Evolutionary conservation across 2,888 invertebrate genomes (phyloP), one percentile per base, ranked within the genome.

Genomic region (Rhagium mordax): DNA sequence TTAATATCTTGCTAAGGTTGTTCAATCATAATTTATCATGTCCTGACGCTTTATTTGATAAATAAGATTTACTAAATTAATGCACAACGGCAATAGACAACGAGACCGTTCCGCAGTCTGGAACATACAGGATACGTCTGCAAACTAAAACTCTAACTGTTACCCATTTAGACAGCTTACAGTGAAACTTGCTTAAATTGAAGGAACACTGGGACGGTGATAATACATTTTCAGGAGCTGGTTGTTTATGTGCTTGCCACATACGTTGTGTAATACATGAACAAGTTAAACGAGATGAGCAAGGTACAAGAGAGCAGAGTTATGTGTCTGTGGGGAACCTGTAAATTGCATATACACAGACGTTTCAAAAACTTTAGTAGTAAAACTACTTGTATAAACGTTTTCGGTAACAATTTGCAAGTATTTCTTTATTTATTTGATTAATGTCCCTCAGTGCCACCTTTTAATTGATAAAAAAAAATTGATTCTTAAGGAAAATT

Each of bases 51-150:
- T 53, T 53, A 21, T 53, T 24, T 53, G 53, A 3, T 41, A n/a
- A 41, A 57, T 24, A 13, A 27, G 7, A 57, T 57, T 57, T 27
- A 57, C 27, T 24, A 27, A 27, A 57, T 57, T 57, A 57, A 57
- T 7, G 27, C n/a, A 13, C 24, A 24, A 57, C 55, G 16, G 24
- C 55, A 15, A 5, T 15, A n/a, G 15, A 6, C 5, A 27, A 57
- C 6, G 7, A 57, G 27, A 41, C n/a, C 41, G 41, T 3, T n/a
- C 13, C 41, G 41, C 15, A n/a, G 41, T n/a, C 13, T 4, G 41
- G 3, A 41, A n/a, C n/a, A 41, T 41, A 41, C 41, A 27, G 55
- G 55, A 57, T 53, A 2, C 15, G 27, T 24, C 24, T 57, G 55
- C n/a, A 3, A 24, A 3, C 27, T 57, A 27, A 27, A 55, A 57